Conservation (phyloP, 2,113 vertebrate species). For the Terrapene triunguis region DNA sequence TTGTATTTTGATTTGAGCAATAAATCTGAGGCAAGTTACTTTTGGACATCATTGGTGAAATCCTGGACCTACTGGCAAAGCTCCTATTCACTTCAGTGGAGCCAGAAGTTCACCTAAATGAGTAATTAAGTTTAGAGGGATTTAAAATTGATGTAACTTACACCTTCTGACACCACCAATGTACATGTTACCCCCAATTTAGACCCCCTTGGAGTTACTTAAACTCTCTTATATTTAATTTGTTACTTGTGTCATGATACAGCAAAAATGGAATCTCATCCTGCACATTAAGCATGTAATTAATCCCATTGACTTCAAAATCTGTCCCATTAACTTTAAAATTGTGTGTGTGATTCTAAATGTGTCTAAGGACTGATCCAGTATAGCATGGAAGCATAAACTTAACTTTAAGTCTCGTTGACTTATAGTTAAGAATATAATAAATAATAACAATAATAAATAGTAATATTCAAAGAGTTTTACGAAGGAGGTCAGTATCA, state of each 20-base stretch:
- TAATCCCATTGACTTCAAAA: not conserved
- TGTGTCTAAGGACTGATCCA: not conserved
- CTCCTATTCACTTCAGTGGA: not conserved
- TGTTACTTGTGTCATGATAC: not conserved
- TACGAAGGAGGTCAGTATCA: not conserved
- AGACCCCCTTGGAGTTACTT: not conserved
- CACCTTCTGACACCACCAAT: fast-evolving
- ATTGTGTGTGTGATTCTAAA: not conserved
- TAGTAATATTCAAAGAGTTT: not conserved
- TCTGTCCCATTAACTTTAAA: not conserved
- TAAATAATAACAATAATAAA: not conserved
- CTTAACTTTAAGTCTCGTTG: not conserved
- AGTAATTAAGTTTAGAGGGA: not conserved
- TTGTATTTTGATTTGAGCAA: not conserved
- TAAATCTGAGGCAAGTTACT: not conserved
- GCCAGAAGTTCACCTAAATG: not conserved
- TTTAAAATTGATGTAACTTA: not conserved
- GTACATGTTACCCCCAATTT: not conserved
- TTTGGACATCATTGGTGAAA: not conserved
- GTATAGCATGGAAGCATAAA: not conserved
- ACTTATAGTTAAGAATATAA: not conserved
- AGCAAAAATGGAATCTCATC: not conserved
- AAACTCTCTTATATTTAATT: not conserved
- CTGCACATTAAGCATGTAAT: not conserved
- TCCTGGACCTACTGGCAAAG: not conserved